Conservation (phyloP, 2,113 vertebrate genomes). For the Reinhardtius hippoglossoides region DNA sequence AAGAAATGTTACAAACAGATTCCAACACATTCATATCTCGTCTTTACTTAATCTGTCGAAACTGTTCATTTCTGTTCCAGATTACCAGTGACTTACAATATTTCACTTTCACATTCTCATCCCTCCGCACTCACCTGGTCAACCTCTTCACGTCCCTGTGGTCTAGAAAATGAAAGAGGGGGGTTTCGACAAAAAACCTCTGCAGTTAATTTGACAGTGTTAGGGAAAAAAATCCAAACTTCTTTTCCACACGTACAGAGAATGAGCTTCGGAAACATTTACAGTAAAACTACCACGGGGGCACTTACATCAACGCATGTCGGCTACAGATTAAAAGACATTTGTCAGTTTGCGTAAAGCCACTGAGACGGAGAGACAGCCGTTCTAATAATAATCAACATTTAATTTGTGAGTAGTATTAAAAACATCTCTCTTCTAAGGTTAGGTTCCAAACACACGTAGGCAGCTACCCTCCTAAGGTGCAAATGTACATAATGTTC, state of each 20-base stretch:
- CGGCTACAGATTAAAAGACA: no score
- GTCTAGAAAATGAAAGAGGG: background rate
- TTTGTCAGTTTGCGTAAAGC: background rate
- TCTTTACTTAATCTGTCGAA: background rate
- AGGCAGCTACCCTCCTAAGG: slow-evolving; percentile 7
- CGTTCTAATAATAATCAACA: background rate
- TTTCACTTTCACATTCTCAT: background rate
- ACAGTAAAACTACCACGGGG: background rate
- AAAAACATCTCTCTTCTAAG: background rate
- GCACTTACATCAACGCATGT: background rate
- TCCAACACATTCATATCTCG: background rate
- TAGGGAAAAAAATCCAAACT: background rate
- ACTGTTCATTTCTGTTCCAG: background rate
- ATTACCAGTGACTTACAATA: background rate
- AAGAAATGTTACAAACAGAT: background rate
- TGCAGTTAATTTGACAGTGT: background rate
- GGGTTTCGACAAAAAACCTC: background rate
- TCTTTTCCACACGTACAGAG: background rate
- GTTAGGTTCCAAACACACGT: background rate
- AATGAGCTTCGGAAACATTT: background rate
- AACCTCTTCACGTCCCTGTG: background rate
- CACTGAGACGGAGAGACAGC: no score
- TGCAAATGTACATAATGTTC: slow-evolving; percentile 55
- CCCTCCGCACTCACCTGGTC: background rate
- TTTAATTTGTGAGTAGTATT: background rate